Evolutionary conservation across 2,113 vertebrate genomes (phyloP).

Genomic region (Petroica traversi): DNA sequence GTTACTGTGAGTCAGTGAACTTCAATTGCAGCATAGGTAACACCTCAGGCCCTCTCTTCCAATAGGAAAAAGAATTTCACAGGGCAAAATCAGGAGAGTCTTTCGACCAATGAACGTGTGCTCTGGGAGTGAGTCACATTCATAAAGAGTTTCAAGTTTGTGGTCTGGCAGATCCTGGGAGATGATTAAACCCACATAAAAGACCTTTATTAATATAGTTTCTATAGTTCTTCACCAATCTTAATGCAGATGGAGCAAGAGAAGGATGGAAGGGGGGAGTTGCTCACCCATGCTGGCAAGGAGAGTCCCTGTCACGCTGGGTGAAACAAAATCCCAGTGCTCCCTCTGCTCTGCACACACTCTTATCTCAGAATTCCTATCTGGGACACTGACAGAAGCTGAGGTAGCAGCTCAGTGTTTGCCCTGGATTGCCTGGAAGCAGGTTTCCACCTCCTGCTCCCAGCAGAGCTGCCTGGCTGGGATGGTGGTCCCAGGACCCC

Average conservation of each 20-base stretch:
- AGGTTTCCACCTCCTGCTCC: background rate
- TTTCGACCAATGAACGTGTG: slow-evolving; percentile 9
- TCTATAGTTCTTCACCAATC: background rate
- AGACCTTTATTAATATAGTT: slow-evolving; percentile 33
- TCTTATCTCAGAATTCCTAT: background rate
- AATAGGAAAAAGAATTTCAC: slow-evolving; percentile 21
- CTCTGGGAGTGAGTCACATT: slow-evolving; percentile 34
- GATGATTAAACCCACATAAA: slow-evolving; percentile 61
- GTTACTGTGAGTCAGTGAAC: slow-evolving; percentile 45
- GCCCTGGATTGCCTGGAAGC: background rate
- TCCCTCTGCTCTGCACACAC: background rate
- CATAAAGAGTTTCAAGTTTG: slow-evolving; percentile 33
- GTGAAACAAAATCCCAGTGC: background rate
- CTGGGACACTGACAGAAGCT: background rate
- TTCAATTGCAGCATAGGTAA: slow-evolving; percentile 13
- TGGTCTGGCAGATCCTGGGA: slow-evolving; percentile 36
- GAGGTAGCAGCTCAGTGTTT: background rate
- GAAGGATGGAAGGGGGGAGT: background rate
- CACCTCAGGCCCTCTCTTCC: slow-evolving; percentile 53
- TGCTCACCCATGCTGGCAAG: background rate
- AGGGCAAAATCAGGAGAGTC: slow-evolving; percentile 43
- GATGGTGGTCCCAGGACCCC: accelerated
- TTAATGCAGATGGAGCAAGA: background rate
- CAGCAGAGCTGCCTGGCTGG: accelerated
- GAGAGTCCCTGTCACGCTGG: background rate